A percentile compares a stretch with the other conserved stretches of the same genome.
Conservation (phyloP, 2,113 vertebrate genomes). For the Triplophysa tibetana region DNA sequence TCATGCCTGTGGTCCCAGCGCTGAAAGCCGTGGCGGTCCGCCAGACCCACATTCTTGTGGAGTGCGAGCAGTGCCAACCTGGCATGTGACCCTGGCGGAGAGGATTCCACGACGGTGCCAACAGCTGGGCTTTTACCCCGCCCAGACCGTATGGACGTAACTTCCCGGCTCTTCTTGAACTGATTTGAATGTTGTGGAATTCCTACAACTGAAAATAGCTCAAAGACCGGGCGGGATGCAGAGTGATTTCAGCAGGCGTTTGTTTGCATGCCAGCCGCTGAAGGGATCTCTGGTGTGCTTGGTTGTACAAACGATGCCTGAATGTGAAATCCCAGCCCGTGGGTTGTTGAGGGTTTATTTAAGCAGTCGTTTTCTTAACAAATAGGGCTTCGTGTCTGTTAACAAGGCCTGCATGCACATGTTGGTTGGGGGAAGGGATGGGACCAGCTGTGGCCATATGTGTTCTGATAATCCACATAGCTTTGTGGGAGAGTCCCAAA, state of each 20-base stretch:
- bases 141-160: conserved; percentile 11
- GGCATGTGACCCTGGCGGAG: conserved; percentile 33
- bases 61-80: conserved; percentile 26
- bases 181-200: conserved; percentile 27
- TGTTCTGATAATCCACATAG: conserved; percentile 35
- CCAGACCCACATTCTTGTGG: conserved; percentile 36
- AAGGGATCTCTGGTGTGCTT: neutral
- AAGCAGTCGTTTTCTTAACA: neutral
- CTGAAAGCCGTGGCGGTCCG: conserved; percentile 2
- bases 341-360: conserved; percentile 34
- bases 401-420: neutral
- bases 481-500: conserved; percentile 29
- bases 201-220: conserved; percentile 39
- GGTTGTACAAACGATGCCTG: neutral
- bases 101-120: conserved; percentile 1
- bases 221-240: neutral
- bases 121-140: conserved; percentile 30
- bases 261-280: conserved; percentile 23
- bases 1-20: conserved; percentile 5
- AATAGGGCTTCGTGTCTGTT: neutral
- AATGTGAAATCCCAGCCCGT: conserved; percentile 26
- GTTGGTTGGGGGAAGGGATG: conserved; percentile 22
- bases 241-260: conserved; percentile 25
- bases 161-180: conserved; percentile 19
- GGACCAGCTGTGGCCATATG: conserved; percentile 28